Base-by-base conservation (phyloP, 2,888 invertebrate species). In the Alviniconcha strummeri region DNA sequence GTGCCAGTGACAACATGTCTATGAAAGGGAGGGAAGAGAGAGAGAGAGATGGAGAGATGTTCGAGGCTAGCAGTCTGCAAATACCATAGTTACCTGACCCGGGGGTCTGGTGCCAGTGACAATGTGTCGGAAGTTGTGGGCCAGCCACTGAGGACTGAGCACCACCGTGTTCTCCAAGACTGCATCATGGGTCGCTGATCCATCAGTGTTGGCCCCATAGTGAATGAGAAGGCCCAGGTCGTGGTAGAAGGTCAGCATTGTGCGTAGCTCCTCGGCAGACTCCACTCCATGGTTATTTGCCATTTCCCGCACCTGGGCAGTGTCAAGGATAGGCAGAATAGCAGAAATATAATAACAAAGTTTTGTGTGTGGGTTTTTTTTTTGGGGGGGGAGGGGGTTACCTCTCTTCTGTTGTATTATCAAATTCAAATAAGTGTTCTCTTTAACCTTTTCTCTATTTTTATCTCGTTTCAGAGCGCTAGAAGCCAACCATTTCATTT, bases 181-280 rank as follows among this genome's bases (percentile, higher is more conserved):
- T 72, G 88, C 89, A 86, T 93, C 92, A 55, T 90, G 87, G 4
- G 89, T 85, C 7, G 88, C 87, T 3, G 56, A 15, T 52, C 64
- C 76, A 7, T 77, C 82, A 57, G 56, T 55, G 52, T 89, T 87
- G 0, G 89, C 88, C 13, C 92, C 92, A 84, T 92, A 91, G 87
- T 91, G 91, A 82, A 93, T 90, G 19, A 94, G 87, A 60, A 91
- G 89, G 3, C 94, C 94, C 8, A 94, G 90, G 87, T 94, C 94
- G 85, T 94, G 94, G 88, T 93, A 93, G 85, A 94, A 94, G 85
- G 93, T 90, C 52, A 94, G 88, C 89, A 93, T 90, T 6, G 93
- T 92, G 77, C 89, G 87, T 55, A 94, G 88, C 84, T 93, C 93
- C 57, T 90, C 90, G 7, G 89, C 89, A 36, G 89, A 88, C n/a